Evolutionary conservation across 2,888 invertebrate species (phyloP), one percentile per base, ranked within the genome.

Genomic region (Eupeodes latifasciatus): DNA sequence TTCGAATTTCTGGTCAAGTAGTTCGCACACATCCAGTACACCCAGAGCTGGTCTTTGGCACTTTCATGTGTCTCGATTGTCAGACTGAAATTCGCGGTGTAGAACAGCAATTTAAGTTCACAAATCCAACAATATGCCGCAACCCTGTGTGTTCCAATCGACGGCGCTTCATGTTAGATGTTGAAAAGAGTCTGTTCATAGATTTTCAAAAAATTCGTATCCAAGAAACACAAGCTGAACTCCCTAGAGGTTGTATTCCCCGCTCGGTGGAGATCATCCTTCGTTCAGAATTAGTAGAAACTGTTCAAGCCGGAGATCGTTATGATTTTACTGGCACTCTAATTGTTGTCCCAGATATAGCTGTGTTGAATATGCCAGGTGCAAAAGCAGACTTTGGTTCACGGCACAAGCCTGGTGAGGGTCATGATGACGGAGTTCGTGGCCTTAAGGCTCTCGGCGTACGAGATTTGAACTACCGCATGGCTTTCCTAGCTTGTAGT

Each of bases 1-100:
- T 99, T 76, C 96, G 98, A 91, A 99, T 99, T 91, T 98, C 98
- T 10, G 99, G 98, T 1, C 98, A 98, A 94, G 98, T 99, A 64
- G 98, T 99, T 5, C 95, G 99, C 89, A 99, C 99, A 0, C 99
- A 99, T 94, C 99, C 99, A 0, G 99, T 99, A 0, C 99, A 99
- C 94, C 99, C 99, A 0, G 99, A 99, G 94, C 95, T 99, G 55
- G 96, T 99, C 9, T 94, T 95, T 6, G 97, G 97, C 14, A 98
- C 98, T 0, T 99, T 99, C 94, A 95, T 97, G 62, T 99, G 99
- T 92, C 95, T 98, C 57, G 99, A 99, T 92, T 99, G 99, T 92
- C 98, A 99, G 92, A 98, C 98, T 0, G 96, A 97, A 76, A 97
- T 99, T 75, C 97, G 96, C 91, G 97, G 98, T 95, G 97, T 99